A percentile compares a stretch with the other conserved stretches of the same genome.
These are phyloP conservation scores for Anhinga anhinga DNA, from an alignment of 2,113 vertebrate species.

Conservation along the genomic window DNA sequence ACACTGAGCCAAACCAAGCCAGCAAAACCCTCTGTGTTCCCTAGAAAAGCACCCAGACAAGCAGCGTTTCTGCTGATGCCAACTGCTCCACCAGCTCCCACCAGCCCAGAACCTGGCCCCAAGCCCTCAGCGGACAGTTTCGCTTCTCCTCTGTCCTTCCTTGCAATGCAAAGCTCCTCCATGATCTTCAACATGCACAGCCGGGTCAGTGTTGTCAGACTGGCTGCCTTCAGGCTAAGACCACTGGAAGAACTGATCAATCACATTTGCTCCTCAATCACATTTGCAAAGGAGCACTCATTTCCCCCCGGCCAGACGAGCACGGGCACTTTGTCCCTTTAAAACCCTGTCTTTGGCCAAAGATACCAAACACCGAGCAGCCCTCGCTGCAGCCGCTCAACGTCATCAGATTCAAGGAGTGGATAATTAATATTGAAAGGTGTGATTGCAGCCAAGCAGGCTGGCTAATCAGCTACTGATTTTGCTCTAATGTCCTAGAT, in stretches of 20 bases:
- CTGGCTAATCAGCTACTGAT: conserved; percentile 76
- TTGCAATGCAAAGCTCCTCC: background rate
- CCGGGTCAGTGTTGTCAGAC: background rate
- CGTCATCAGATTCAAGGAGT: conserved; percentile 60
- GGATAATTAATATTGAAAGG: conserved; percentile 78
- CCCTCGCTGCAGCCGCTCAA: conserved; percentile 37
- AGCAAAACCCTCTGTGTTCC: background rate
- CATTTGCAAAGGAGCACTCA: conserved; percentile 62
- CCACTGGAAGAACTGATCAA: background rate
- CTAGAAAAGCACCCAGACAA: background rate
- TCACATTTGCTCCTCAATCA: conserved; percentile 52
- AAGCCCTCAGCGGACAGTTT: background rate
- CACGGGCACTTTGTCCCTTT: conserved; percentile 59
- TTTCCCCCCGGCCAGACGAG: conserved; percentile 59
- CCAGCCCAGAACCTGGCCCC: background rate
- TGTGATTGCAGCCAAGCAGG: conserved; percentile 72
- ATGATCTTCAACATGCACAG: rapidly evolving
- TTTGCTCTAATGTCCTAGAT: conserved; percentile 60
- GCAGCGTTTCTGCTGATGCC: background rate
- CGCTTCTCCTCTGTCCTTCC: background rate
- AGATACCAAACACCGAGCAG: conserved; percentile 56
- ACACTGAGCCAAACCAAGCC: background rate
- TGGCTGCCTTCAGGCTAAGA: background rate
- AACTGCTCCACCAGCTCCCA: background rate
- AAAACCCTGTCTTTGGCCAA: conserved; percentile 64